These are phyloP conservation scores for Adoxophyes honmai DNA, from an alignment of 1,140 invertebrate genomes.

Conservation along the genomic window DNA sequence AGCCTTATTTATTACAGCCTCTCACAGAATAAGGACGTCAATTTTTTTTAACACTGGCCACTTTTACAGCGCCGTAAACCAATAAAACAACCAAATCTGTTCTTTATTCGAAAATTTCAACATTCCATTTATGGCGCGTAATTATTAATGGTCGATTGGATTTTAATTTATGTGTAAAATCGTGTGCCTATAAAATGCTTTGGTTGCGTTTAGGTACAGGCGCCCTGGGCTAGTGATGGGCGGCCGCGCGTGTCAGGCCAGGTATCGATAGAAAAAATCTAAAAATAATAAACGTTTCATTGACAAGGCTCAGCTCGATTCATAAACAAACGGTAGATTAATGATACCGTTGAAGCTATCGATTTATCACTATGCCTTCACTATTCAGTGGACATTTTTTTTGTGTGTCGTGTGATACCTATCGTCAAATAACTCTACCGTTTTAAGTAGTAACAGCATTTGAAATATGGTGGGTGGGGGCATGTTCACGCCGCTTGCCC, in stretches of 20 bases:
- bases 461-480: conserved; percentile 49
- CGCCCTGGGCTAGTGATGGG: conserved; percentile 25
- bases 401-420: conserved; percentile 54
- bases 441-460: conserved; percentile 61
- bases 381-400: conserved; percentile 27
- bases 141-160: conserved; percentile 15
- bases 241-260: not conserved
- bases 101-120: conserved; percentile 6
- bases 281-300: not conserved
- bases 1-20: conserved; percentile 63
- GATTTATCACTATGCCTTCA: conserved; percentile 16
- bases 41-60: not conserved
- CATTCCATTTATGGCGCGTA: not conserved
- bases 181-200: conserved; percentile 29
- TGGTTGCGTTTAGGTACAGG: conserved; percentile 32
- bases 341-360: not conserved
- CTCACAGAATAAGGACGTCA: conserved; percentile 47
- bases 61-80: conserved; percentile 1
- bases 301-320: not conserved
- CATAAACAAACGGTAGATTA: conserved; percentile 7
- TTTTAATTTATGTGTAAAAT: conserved; percentile 34
- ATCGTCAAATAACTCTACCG: conserved; percentile 54
- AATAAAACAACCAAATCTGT: conserved; percentile 8
- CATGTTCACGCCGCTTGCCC: conserved; percentile 38
- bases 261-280: not conserved